Percentiles rank a stretch among this genome's conserved stretches.
Conservation (phyloP, 2,888 invertebrate species). For the Nasonovia ribisnigri region DNA sequence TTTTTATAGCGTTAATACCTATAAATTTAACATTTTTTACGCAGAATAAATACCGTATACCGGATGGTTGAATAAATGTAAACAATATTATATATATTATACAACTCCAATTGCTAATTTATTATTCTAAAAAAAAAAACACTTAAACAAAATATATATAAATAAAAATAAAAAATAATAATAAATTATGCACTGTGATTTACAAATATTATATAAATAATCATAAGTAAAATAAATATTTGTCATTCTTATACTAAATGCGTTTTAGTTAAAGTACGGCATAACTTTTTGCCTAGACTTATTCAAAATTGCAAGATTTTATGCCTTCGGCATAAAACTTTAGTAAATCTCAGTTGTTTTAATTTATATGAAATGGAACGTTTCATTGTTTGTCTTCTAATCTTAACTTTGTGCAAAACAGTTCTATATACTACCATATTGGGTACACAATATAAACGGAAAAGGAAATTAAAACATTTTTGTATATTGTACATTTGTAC, state of each 20-base stretch:
- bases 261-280: neutral
- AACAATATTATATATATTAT: too few species aligned
- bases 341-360: neutral
- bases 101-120: too few species aligned
- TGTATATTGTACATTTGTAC: neutral
- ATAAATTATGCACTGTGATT: neutral
- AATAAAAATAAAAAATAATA: neutral
- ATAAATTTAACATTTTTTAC: too few species aligned
- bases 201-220: neutral
- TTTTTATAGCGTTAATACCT: too few species aligned
- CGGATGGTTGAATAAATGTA: too few species aligned
- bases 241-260: neutral
- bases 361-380: conserved; percentile 25
- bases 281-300: neutral
- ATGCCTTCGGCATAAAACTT: conserved; percentile 6
- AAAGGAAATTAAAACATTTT: conserved; percentile 27
- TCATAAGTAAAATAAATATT: neutral
- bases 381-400: conserved; percentile 32
- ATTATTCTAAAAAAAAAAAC: neutral
- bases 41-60: too few species aligned
- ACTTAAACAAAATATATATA: neutral
- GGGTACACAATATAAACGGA: neutral
- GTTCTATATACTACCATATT: neutral
- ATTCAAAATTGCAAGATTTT: conserved; percentile 8
- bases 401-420: conserved; percentile 25